phyloP scores from a whole-genome alignment of 2,797 vertebrate species.

The Podarcis lilfordi region DNA sequence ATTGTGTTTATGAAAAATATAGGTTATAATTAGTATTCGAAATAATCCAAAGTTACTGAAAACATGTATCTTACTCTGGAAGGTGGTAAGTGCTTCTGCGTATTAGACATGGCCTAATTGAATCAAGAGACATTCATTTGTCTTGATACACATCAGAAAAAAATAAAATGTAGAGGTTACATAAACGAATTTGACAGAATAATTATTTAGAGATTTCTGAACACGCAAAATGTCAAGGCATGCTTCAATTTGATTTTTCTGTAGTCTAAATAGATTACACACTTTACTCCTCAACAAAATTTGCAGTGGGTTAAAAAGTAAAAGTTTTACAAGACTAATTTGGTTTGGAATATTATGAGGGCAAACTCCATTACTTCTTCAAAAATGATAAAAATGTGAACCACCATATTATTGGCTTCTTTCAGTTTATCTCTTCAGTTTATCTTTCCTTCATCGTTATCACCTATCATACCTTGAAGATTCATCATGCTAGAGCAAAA shows the following conservation, averaged over 20 bases:
- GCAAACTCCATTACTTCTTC: constrained; percentile 28
- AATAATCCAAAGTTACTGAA: not conserved
- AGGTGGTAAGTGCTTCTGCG: not conserved
- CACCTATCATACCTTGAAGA: constrained; percentile 29
- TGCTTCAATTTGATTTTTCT: not conserved
- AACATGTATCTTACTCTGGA: not conserved
- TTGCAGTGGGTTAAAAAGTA: not conserved
- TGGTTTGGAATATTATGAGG: not conserved
- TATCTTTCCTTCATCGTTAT: constrained; percentile 5
- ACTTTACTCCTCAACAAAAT: not conserved
- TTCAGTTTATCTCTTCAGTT: constrained; percentile 44
- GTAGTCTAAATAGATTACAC: not conserved
- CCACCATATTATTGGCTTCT: constrained; percentile 14
- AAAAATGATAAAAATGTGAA: constrained; percentile 32
- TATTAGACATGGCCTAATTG: not conserved
- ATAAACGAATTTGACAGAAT: not conserved
- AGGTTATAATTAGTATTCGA: not conserved
- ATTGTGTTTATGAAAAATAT: not conserved
- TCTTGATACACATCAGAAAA: not conserved
- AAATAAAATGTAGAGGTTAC: not conserved
- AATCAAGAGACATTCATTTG: not conserved
- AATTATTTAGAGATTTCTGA: not conserved
- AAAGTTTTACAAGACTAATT: not conserved
- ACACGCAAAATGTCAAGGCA: not conserved
- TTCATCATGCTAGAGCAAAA: constrained; percentile 46